These are phyloP conservation scores for Toxotes jaculatrix DNA, from an alignment of 2,113 vertebrate genomes.

Conservation along the genomic window DNA sequence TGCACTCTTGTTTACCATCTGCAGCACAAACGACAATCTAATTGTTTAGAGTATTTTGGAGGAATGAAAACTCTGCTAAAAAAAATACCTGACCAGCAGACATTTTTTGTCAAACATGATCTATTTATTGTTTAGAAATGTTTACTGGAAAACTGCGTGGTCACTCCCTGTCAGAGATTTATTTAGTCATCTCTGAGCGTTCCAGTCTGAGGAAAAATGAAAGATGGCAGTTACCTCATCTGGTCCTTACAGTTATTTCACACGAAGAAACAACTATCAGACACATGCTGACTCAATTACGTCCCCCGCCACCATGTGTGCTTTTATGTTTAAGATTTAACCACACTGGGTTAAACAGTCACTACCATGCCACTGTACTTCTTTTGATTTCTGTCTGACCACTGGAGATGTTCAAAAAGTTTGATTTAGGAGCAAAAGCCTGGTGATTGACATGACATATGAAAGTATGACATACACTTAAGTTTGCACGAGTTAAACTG, in stretches of 20 bases:
- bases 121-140: neutral
- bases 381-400: slow-evolving; percentile 47
- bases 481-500: slow-evolving; percentile 31
- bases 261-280: slow-evolving; percentile 37
- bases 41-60: slow-evolving; percentile 39
- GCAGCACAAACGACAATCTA: slow-evolving; percentile 47
- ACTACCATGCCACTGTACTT: slow-evolving; percentile 37
- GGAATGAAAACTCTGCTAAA: neutral
- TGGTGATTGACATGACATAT: slow-evolving; percentile 46
- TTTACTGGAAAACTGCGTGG: neutral
- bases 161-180: slow-evolving; percentile 1
- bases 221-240: slow-evolving; percentile 29
- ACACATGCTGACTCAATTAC: slow-evolving; percentile 73
- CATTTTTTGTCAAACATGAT: neutral
- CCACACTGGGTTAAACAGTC: slow-evolving; percentile 37
- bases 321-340: slow-evolving; percentile 57
- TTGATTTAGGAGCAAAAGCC: slow-evolving; percentile 47
- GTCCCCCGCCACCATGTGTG: slow-evolving; percentile 30
- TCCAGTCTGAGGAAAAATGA: slow-evolving; percentile 13
- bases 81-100: neutral
- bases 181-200: neutral
- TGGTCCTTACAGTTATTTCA: slow-evolving; percentile 25
- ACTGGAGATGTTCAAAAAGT: slow-evolving; percentile 44
- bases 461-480: slow-evolving; percentile 38
- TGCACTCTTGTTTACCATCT: slow-evolving; percentile 39